These are phyloP conservation scores for Solenodon paradoxus DNA, from an alignment of 2,113 vertebrate genomes.

Conservation along the genomic window DNA sequence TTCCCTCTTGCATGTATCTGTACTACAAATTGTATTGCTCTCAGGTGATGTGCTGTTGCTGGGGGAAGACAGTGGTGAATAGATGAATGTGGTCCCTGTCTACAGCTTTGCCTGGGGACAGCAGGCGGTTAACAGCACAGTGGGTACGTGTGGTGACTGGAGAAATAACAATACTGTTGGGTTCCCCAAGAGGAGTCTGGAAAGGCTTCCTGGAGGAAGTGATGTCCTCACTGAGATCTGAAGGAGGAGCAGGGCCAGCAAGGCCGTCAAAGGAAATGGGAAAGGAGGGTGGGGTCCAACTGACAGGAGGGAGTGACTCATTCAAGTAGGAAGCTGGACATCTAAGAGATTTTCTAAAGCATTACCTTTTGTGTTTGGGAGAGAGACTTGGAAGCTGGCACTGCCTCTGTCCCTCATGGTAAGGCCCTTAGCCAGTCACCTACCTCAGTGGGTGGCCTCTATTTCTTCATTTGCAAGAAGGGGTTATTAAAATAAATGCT, in stretches of 20 bases:
- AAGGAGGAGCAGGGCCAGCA: not conserved
- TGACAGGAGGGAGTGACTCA: not conserved
- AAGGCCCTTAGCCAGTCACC: not conserved
- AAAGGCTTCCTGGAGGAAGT: not conserved
- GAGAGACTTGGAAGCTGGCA: not conserved
- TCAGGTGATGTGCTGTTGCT: not conserved
- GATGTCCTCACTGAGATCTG: not conserved
- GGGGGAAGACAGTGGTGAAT: not conserved
- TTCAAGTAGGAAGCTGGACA: not conserved
- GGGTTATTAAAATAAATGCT: not conserved
- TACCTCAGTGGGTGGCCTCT: not conserved
- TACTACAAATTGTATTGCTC: fast-evolving
- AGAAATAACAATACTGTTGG: not conserved
- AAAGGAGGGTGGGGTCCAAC: fast-evolving
- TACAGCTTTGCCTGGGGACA: not conserved
- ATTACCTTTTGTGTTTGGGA: not conserved
- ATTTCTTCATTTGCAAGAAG: not conserved
- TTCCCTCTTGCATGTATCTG: fast-evolving
- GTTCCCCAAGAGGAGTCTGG: too few relatives aligned
- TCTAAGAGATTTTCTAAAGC: not conserved
- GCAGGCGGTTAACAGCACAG: too few relatives aligned
- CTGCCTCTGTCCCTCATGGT: not conserved
- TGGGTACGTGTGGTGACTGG: not conserved
- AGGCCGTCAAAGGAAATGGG: not conserved
- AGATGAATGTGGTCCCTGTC: not conserved